Evolutionary conservation across 1,140 invertebrate genomes (phyloP).

Genomic region (Trichonephila clavipes): DNA sequence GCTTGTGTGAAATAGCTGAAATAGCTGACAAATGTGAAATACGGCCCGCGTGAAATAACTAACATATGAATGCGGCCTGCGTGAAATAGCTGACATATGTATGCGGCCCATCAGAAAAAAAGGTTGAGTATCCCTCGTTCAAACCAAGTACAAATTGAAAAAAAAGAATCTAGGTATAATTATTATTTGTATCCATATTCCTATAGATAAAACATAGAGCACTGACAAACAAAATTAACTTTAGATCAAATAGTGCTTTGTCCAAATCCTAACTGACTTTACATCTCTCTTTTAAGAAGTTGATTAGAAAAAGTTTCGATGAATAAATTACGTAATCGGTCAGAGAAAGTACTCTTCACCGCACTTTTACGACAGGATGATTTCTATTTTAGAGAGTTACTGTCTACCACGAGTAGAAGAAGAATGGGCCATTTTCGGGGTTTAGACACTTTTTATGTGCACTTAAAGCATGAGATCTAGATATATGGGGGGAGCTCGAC

Average conservation of each 20-base stretch:
- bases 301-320: neutral
- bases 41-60: no score
- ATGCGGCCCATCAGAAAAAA: no score
- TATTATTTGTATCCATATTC: no score
- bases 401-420: constrained; percentile 16
- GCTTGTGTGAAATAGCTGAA: no score
- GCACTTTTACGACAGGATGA: constrained; percentile 31
- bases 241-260: neutral
- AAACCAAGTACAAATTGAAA: no score
- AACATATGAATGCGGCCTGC: no score
- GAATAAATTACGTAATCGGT: constrained; percentile 46
- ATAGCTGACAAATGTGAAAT: no score
- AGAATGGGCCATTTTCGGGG: neutral
- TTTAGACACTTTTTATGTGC: constrained; percentile 51
- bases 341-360: constrained; percentile 27
- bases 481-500: neutral
- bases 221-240: no score
- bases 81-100: no score
- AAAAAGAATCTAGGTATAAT: no score
- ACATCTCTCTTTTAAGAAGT: neutral
- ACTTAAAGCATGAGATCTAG: constrained; percentile 27
- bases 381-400: constrained; percentile 22
- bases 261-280: neutral
- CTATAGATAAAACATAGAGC: no score
- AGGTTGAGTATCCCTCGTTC: no score